Conservation (phyloP, 2,113 vertebrate species). For the Poeciliopsis turrubarensis region DNA sequence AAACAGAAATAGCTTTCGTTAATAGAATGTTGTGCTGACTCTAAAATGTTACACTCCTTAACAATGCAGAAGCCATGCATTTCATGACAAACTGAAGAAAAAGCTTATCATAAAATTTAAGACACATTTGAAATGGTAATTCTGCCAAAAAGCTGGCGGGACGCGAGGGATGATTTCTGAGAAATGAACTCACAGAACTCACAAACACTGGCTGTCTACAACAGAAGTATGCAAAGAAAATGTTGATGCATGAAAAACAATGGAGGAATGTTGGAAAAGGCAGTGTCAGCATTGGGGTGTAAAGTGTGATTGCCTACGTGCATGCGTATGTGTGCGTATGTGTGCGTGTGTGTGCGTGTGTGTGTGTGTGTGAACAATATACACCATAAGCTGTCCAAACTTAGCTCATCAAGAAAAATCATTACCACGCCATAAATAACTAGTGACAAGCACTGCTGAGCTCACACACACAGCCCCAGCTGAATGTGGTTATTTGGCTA, state of each 20-base stretch:
- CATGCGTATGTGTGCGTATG: constrained; percentile 17
- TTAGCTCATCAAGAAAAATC: constrained; percentile 63
- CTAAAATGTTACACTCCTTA: constrained; percentile 12
- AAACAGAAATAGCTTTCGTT: constrained; percentile 35
- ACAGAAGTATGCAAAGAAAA: constrained; percentile 52
- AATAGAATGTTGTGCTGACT: constrained; percentile 33
- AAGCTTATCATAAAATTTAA: constrained; percentile 39
- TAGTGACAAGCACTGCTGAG: constrained; percentile 66
- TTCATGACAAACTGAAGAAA: constrained; percentile 46
- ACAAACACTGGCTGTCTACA: constrained; percentile 34
- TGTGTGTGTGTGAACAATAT: constrained; percentile 36
- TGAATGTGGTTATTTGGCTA: constrained; percentile 67
- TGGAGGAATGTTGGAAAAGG: constrained; percentile 63
- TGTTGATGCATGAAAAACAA: constrained; percentile 69
- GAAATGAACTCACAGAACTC: constrained; percentile 49
- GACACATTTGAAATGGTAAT: constrained; percentile 38
- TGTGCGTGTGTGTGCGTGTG: constrained; percentile 19
- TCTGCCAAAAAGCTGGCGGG: constrained; percentile 27
- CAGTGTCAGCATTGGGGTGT: constrained; percentile 63
- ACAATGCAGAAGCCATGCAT: constrained; percentile 36
- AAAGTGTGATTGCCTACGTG: constrained; percentile 32
- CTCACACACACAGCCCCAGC: constrained; percentile 63
- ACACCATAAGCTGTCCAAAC: constrained; percentile 57
- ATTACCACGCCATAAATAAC: constrained; percentile 74
- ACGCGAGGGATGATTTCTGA: constrained; percentile 47